A percentile compares a stretch with the other conserved stretches of the same genome.
These are phyloP conservation scores for Phylloscopus collybita DNA, from an alignment of 2,797 vertebrate genomes.

Conservation along the genomic window DNA sequence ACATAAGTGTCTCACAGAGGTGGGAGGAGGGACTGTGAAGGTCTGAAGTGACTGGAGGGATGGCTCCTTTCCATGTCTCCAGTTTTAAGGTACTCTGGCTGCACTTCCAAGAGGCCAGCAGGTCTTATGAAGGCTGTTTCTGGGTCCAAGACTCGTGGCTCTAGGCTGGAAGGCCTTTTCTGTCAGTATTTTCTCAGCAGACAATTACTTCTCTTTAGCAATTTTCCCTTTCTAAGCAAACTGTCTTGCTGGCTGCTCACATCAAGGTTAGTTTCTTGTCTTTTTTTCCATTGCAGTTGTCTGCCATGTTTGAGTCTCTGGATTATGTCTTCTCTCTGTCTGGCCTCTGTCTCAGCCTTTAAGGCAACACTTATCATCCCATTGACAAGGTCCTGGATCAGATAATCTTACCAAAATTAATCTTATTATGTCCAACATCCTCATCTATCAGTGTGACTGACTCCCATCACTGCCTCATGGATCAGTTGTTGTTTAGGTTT, in stretches of 20 bases:
- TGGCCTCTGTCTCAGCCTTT: too few species aligned
- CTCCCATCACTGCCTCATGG: background rate
- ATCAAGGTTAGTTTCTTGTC: background rate
- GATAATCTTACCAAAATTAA: background rate
- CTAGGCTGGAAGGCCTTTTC: background rate
- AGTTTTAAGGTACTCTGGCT: background rate
- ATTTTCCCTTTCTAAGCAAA: background rate
- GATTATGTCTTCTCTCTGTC: background rate
- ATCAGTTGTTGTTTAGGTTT: background rate
- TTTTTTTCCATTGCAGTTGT: background rate
- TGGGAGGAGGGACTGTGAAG: background rate
- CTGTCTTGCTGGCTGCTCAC: background rate
- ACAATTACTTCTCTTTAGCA: background rate
- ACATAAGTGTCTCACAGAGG: background rate
- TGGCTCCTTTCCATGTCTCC: background rate
- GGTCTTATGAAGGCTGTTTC: background rate
- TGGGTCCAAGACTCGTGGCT: background rate
- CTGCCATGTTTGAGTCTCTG: background rate
- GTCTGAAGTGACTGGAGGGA: background rate
- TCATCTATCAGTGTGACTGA: background rate
- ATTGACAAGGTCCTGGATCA: background rate
- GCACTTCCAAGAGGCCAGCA: background rate
- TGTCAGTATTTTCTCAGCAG: background rate
- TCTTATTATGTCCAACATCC: background rate
- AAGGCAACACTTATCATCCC: background rate